Evolutionary conservation across 2,888 invertebrate species (phyloP).

Genomic region (Trachelus troglodyta): DNA sequence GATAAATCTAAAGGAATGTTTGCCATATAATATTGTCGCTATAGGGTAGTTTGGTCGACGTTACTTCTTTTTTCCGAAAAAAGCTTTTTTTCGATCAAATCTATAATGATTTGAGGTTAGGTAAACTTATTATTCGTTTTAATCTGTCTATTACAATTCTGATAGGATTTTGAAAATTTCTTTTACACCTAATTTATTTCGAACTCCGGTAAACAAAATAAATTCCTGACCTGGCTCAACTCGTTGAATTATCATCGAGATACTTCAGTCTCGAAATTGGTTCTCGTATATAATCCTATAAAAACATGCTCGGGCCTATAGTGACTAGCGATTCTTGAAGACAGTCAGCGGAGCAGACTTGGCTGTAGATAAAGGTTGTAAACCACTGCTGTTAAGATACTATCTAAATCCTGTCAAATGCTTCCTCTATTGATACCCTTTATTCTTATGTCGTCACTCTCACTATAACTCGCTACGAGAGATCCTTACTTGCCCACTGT

Average conservation of each 20-base stretch:
- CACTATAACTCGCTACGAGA: constrained; percentile 30
- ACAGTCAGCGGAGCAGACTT: constrained; percentile 13
- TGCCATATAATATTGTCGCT: too few species aligned
- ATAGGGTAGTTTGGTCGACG: neutral
- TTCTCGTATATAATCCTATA: constrained; percentile 25
- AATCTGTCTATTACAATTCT: neutral
- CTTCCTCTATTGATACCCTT: constrained; percentile 54
- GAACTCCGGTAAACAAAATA: neutral
- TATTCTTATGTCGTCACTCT: constrained; percentile 58
- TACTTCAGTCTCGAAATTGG: constrained; percentile 19
- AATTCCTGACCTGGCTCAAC: constrained; percentile 17
- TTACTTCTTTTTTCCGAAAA: neutral
- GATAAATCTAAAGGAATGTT: neutral
- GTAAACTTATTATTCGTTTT: neutral
- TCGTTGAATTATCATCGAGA: constrained; percentile 15
- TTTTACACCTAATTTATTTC: neutral
- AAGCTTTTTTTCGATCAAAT: neutral
- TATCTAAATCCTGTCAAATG: constrained; percentile 61
- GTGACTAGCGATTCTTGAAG: constrained; percentile 42
- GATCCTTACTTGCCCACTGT: constrained; percentile 17
- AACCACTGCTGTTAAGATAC: constrained; percentile 47
- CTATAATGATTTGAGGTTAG: neutral
- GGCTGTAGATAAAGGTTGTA: constrained; percentile 35
- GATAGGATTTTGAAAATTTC: neutral
- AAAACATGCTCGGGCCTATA: constrained; percentile 19